Evolutionary conservation across 2,113 vertebrate genomes (phyloP).

Genomic region (Ailurus styani): DNA sequence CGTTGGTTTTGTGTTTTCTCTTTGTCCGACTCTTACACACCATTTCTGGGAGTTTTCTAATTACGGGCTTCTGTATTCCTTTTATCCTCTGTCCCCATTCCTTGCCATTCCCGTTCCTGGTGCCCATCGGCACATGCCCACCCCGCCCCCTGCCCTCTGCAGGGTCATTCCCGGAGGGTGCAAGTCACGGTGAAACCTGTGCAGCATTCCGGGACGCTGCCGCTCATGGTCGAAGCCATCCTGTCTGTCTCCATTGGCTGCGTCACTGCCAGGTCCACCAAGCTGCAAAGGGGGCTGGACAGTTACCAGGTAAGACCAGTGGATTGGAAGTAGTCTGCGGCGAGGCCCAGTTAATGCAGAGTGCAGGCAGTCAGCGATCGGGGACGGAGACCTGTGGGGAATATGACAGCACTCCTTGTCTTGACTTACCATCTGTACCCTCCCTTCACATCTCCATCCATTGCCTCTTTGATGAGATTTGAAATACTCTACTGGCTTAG

Average conservation of each 20-base stretch:
- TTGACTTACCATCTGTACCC: rapidly evolving
- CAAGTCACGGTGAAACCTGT: conserved; percentile 93
- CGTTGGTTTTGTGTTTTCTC: background rate
- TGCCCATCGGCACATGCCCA: background rate
- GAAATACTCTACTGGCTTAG: background rate
- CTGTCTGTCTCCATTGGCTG: conserved; percentile 94
- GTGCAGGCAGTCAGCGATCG: background rate
- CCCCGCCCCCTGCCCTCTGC: background rate
- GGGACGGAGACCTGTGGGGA: background rate
- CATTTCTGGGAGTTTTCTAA: background rate
- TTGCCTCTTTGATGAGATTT: conserved; percentile 5
- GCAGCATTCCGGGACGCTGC: conserved; percentile 94
- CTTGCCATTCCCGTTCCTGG: background rate
- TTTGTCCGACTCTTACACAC: background rate
- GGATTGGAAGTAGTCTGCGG: background rate
- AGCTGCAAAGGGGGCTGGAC: conserved; percentile 94
- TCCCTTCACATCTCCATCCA: background rate
- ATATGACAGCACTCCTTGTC: background rate
- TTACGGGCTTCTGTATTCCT: background rate
- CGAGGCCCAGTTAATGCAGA: background rate
- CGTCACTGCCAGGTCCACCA: conserved; percentile 92
- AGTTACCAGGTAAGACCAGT: conserved; percentile 92
- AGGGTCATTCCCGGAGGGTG: conserved; percentile 97
- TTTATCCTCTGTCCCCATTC: background rate
- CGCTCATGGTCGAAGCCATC: conserved; percentile 94